Evolutionary conservation across 2,797 vertebrate species (phyloP), one percentile per base, ranked within the genome.

Genomic region (Megaceryle alcyon): DNA sequence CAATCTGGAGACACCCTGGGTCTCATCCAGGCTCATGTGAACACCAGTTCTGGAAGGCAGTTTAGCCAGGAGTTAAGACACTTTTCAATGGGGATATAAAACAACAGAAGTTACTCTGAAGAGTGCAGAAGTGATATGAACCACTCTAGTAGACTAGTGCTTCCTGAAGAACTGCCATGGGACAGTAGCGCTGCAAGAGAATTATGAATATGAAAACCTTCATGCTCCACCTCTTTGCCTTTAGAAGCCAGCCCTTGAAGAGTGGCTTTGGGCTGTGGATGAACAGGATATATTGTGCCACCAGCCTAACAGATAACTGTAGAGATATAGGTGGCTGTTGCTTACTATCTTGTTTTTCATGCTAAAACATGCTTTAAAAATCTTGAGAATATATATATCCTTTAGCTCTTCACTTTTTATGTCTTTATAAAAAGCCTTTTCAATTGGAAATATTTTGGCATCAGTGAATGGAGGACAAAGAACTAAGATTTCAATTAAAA

Each of bases 401-500:
- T 57, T 73, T 66, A 77, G 10, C 4, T 71, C 41, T 64, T 94
- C n/a, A 44, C 12, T 73, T 87, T 73, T 57, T 71, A 75, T 60
- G 31, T 49, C 49, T 86, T 75, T 39, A 48, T 28, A 56, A 66
- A 86, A 91, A 60, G 5, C 23, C 20, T 94, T 78, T 93, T 94
- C 72, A 88, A 75, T 61, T 46, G 53, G 44, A 84, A 92, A 92
- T 79, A 90, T 90, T 88, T 87, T 73, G 37, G 21, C 81, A 72
- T 51, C 46, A 76, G n/a, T 81, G n/a, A 81, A 59, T 93, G 68
- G 37, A 86, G 29, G 59, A n/a, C 33, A 91, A 96, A 81, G 39
- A 86, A 66, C 35, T 91, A 75, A 96, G 87, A 33, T 86, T 94
- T 88, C 73, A 92, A 89, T 96, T 96, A 91, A 93, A 92, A 22